These are phyloP conservation scores for Julus scanicus DNA, from an alignment of 2,888 invertebrate genomes.

Conservation along the genomic window DNA sequence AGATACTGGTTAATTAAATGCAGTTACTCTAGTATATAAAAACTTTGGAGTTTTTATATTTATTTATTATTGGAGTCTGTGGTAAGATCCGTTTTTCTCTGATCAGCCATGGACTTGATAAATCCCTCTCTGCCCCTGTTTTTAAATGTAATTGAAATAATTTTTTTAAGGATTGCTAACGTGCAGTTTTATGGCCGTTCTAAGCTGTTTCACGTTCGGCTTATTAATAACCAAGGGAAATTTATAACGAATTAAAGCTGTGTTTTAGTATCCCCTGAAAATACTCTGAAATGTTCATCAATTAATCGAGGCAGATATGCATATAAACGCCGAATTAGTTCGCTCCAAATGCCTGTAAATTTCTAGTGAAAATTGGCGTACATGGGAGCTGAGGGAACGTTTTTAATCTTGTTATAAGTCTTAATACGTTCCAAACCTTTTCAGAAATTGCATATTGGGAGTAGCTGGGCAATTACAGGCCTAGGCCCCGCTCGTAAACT, in stretches of 20 bases:
- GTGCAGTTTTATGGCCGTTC: conserved; percentile 39
- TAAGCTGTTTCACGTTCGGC: conserved; percentile 39
- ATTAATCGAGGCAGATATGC: conserved; percentile 49
- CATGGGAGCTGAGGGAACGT: conserved; percentile 49
- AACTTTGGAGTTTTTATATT: neutral
- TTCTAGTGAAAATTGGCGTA: conserved; percentile 44
- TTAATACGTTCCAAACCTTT: conserved; percentile 39
- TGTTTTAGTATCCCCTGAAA: conserved; percentile 47
- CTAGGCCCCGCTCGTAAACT: conserved; percentile 31
- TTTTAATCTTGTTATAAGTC: conserved; percentile 52
- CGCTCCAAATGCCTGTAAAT: conserved; percentile 23
- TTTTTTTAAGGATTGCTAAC: conserved; percentile 42
- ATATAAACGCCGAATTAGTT: conserved; percentile 50
- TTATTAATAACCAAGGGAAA: conserved; percentile 48
- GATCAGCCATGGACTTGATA: neutral
- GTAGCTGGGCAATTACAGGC: conserved; percentile 42
- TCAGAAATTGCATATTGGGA: conserved; percentile 42
- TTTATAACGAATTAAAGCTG: conserved; percentile 50
- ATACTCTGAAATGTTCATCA: conserved; percentile 48
- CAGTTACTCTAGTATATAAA: neutral
- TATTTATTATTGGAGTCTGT: neutral
- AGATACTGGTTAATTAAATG: neutral
- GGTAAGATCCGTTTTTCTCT: neutral
- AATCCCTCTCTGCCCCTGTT: conserved; percentile 38
- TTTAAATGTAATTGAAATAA: conserved; percentile 42